Percentiles rank a stretch among this genome's conserved stretches.
phyloP scores from a whole-genome alignment of 2,113 vertebrate species.

The Calcarius ornatus region DNA sequence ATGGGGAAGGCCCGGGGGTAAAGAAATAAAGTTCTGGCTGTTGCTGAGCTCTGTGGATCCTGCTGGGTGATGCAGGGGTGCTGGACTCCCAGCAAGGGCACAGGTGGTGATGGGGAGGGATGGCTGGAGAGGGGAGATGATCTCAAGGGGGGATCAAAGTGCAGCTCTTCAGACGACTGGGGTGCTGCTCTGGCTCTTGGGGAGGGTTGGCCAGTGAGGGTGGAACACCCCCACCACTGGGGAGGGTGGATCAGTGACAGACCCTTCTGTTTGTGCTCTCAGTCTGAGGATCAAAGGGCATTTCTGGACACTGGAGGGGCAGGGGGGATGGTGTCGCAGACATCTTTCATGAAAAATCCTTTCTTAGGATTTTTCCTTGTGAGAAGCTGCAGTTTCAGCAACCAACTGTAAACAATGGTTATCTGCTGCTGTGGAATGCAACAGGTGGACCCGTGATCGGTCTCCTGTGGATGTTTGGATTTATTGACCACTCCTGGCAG shows the following conservation, averaged over 20 bases:
- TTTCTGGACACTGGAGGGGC: background rate
- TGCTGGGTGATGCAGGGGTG: background rate
- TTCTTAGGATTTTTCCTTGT: no score
- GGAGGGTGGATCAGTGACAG: background rate
- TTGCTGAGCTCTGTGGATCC: background rate
- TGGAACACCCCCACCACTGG: background rate
- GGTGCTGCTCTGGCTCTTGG: background rate
- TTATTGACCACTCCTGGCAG: no score
- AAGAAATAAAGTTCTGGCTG: background rate
- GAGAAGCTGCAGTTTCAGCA: no score
- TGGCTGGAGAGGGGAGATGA: background rate
- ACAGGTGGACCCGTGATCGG: no score
- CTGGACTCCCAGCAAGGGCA: background rate
- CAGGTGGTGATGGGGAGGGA: fast-evolving
- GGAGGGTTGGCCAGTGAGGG: background rate
- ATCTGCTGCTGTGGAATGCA: no score
- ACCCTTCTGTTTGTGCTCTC: background rate
- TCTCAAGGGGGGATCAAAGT: background rate
- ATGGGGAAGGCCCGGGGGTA: background rate
- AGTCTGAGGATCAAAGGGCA: background rate
- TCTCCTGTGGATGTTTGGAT: no score
- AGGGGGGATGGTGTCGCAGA: no score
- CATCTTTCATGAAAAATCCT: no score
- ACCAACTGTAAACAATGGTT: no score
- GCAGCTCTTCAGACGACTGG: background rate